phyloP scores from a whole-genome alignment of 2,113 vertebrate species.

The Neotragus pygmaeus region DNA sequence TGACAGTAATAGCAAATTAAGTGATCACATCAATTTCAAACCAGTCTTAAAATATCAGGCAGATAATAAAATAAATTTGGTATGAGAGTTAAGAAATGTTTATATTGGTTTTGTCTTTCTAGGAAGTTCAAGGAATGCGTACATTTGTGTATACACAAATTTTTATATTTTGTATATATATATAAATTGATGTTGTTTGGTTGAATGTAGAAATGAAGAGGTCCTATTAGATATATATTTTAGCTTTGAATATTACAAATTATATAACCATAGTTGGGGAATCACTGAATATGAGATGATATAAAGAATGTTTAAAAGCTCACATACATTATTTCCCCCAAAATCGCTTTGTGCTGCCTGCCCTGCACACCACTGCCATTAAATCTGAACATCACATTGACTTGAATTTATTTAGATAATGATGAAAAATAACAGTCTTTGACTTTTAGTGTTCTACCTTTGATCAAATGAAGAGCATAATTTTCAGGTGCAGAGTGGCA shows the following conservation, averaged over 20 bases:
- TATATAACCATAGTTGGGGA: neutral
- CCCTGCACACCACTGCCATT: neutral
- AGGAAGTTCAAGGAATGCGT: neutral
- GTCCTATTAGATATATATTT: neutral
- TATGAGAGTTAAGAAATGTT: neutral
- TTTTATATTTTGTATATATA: accelerated
- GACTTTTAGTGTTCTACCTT: neutral
- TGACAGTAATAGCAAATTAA: neutral
- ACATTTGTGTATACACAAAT: too few species aligned
- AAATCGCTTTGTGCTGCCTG: neutral
- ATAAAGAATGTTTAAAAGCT: neutral
- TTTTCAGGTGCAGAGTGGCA: neutral
- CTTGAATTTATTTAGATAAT: neutral
- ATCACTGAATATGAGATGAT: neutral
- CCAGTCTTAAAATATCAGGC: neutral
- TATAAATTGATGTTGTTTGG: neutral
- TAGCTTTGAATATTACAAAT: neutral
- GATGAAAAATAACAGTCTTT: neutral
- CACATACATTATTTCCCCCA: neutral
- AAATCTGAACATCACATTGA: neutral
- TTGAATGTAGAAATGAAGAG: neutral
- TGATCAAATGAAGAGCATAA: neutral
- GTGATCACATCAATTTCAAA: neutral
- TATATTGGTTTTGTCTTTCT: neutral
- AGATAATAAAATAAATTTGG: neutral